Conservation (phyloP, 2,888 invertebrate species). For the Fissipunctia ypsillon region DNA sequence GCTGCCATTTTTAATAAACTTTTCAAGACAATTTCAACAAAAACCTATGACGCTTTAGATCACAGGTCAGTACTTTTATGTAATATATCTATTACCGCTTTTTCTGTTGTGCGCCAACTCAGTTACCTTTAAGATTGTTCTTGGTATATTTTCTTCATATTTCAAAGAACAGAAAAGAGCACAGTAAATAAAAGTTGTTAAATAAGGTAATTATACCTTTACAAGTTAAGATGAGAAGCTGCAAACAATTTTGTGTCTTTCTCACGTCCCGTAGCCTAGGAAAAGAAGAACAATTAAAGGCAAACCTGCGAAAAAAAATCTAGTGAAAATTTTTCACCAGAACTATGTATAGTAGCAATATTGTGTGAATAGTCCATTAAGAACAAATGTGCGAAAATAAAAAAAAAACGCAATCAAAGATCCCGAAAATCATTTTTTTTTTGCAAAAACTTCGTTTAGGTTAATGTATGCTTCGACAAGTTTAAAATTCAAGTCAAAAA, state of each 20-base stretch:
- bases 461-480: too few relatives aligned
- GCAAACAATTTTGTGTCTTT: not conserved
- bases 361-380: not conserved
- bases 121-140: not conserved
- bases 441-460: not conserved
- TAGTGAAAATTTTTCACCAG: too few relatives aligned
- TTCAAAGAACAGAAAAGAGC: not conserved
- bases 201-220: not conserved
- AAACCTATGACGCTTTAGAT: constrained; percentile 95
- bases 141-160: not conserved
- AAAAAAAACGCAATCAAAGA: too few relatives aligned
- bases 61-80: constrained; percentile 90
- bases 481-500: too few relatives aligned
- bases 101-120: not conserved
- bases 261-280: too few relatives aligned
- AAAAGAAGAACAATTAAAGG: not conserved
- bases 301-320: not conserved
- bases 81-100: too few relatives aligned
- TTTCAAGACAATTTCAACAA: constrained; percentile 92
- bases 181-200: not conserved
- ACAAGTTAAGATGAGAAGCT: not conserved
- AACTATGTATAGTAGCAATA: too few relatives aligned
- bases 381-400: not conserved
- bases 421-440: not conserved
- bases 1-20: constrained; percentile 92